Evolutionary conservation across 2,797 vertebrate genomes (phyloP).

Genomic region (Chaetodon trifasciatus): DNA sequence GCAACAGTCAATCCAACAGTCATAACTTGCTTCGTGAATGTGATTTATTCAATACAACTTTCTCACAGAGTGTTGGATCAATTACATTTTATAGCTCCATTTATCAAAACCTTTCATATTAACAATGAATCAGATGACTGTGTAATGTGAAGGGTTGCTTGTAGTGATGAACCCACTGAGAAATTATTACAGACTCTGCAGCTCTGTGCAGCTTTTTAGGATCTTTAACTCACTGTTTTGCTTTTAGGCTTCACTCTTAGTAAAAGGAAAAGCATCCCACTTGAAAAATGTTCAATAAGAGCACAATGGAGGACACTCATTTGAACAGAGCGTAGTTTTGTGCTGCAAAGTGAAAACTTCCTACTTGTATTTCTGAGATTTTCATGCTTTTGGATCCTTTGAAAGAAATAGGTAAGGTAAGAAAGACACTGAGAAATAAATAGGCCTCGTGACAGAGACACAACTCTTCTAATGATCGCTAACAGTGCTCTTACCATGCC

Average conservation of each 20-base stretch:
- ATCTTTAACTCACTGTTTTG: not conserved
- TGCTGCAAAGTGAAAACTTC: not conserved
- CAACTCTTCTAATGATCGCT: too few relatives aligned
- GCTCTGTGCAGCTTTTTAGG: not conserved
- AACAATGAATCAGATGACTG: not conserved
- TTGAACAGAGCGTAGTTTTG: not conserved
- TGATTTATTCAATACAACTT: conserved; percentile 8
- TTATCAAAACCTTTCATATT: not conserved
- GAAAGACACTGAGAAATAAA: not conserved
- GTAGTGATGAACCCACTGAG: not conserved
- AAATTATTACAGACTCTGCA: not conserved
- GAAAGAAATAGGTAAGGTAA: not conserved
- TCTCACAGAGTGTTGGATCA: not conserved
- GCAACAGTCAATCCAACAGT: not conserved
- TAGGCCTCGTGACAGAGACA: too few relatives aligned
- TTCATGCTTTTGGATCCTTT: not conserved
- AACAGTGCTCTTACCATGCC: too few relatives aligned
- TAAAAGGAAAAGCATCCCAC: not conserved
- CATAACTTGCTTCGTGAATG: not conserved
- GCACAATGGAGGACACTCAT: not conserved
- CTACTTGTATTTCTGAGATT: not conserved
- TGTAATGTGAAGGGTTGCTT: not conserved
- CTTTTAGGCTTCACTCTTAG: not conserved
- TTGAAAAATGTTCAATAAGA: not conserved
- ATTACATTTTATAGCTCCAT: not conserved